A percentile compares a stretch with the other conserved stretches of the same genome.
These are phyloP conservation scores for Parazoanthus darwini DNA, from an alignment of 92 coral and sea anemone species.

Conservation along the genomic window DNA sequence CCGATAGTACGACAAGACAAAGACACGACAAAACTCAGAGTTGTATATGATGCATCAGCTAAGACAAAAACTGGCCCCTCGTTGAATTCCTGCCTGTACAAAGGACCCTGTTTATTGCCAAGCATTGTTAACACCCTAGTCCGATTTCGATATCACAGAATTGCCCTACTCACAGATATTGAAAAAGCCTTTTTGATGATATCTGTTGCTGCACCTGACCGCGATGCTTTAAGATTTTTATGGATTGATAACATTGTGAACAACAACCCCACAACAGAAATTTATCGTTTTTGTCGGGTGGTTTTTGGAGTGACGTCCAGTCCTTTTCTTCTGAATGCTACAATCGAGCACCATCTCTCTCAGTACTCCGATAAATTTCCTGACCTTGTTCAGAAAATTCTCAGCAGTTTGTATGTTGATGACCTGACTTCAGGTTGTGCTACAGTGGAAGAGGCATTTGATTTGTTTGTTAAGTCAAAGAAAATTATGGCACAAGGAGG, in stretches of 20 bases:
- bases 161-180: slow-evolving; percentile 39
- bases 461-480: slow-evolving; percentile 54
- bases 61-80: slow-evolving; percentile 15
- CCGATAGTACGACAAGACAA: slow-evolving; percentile 11
- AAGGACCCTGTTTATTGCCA: no score
- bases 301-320: slow-evolving; percentile 44
- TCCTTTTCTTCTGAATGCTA: slow-evolving; percentile 59
- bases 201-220: slow-evolving; percentile 11
- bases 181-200: slow-evolving; percentile 47
- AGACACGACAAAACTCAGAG: no score
- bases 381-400: slow-evolving; percentile 49
- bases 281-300: slow-evolving; percentile 43
- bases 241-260: slow-evolving; percentile 41
- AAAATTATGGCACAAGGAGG: slow-evolving; percentile 54
- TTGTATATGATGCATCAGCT: no score
- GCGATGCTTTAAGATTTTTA: slow-evolving; percentile 37
- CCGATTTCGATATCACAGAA: slow-evolving; percentile 44
- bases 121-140: slow-evolving; percentile 36
- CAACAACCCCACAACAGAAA: slow-evolving; percentile 38
- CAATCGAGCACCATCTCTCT: slow-evolving; percentile 43
- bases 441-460: slow-evolving; percentile 40
- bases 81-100: slow-evolving; percentile 28
- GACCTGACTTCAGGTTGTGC: slow-evolving; percentile 44
- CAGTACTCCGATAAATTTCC: slow-evolving; percentile 34
- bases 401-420: slow-evolving; percentile 45